Evolutionary conservation across 2,888 invertebrate genomes (phyloP).

Genomic region (Bellardia bayeri): DNA sequence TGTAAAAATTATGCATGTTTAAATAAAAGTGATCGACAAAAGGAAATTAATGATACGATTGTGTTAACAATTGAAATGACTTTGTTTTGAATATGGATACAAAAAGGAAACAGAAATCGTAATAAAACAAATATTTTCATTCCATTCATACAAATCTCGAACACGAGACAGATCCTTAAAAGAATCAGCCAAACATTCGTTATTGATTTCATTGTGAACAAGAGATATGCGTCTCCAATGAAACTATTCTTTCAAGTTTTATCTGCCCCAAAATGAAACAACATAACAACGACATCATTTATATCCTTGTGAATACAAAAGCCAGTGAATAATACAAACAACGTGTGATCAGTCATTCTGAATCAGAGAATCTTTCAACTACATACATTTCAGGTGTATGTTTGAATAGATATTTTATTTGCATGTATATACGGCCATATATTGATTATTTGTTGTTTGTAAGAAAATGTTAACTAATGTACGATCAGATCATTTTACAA

Average conservation of each 20-base stretch:
- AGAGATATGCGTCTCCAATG: background rate
- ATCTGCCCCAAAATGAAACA: background rate
- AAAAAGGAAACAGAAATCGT: slow-evolving; percentile 28
- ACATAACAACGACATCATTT: slow-evolving; percentile 2
- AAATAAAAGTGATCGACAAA: slow-evolving; percentile 61
- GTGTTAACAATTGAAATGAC: slow-evolving; percentile 64
- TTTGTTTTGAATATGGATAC: slow-evolving; percentile 60
- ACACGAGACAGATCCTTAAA: background rate
- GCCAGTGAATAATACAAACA: background rate
- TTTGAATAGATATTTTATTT: no score
- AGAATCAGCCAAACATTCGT: background rate
- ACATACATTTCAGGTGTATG: background rate
- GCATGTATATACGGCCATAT: no score
- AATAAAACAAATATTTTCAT: slow-evolving; percentile 58
- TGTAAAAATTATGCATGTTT: slow-evolving; percentile 54
- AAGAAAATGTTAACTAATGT: slow-evolving; percentile 5
- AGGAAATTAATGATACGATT: slow-evolving; percentile 69
- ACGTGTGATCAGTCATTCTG: slow-evolving; percentile 29
- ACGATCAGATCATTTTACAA: slow-evolving; percentile 36
- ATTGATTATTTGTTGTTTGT: no score
- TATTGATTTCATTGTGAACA: background rate
- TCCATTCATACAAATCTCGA: slow-evolving; percentile 6
- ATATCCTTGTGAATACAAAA: slow-evolving; percentile 18
- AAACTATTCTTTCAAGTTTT: background rate
- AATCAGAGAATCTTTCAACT: background rate